phyloP scores from a whole-genome alignment of 2,113 vertebrate genomes.

The Saguinus imperator region DNA sequence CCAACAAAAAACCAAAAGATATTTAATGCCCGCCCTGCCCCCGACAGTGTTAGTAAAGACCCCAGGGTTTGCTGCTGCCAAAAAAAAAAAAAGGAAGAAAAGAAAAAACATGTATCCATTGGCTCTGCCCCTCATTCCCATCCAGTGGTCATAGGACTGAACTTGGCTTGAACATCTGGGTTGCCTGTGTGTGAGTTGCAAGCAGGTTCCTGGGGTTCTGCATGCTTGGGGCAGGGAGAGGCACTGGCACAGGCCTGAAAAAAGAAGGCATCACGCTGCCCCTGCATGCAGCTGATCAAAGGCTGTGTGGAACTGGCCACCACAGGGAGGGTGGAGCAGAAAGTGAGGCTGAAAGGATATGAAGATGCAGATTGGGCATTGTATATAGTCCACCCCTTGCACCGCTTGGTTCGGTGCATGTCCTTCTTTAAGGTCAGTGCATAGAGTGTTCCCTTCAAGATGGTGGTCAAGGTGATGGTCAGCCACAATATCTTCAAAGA shows the following conservation, averaged over 20 bases:
- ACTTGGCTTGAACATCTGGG: not conserved
- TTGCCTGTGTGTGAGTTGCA: not conserved
- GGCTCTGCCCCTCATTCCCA: not conserved
- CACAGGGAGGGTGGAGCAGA: not conserved
- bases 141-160: not conserved
- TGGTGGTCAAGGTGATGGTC: not conserved
- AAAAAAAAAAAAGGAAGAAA: not conserved
- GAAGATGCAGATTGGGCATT: too few relatives aligned
- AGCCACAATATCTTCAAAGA: not conserved
- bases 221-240: not conserved
- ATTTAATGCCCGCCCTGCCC: too few relatives aligned
- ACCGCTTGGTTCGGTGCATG: too few relatives aligned
- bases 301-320: not conserved
- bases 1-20: too few relatives aligned
- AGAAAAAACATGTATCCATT: too few relatives aligned
- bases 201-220: not conserved
- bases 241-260: not conserved
- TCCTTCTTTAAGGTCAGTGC: not conserved
- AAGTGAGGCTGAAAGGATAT: not conserved
- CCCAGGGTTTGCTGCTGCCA: too few relatives aligned
- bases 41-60: too few relatives aligned
- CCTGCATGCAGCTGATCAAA: not conserved
- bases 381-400: not conserved
- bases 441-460: not conserved
- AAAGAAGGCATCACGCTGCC: not conserved